Evolutionary conservation across 2,888 invertebrate genomes (phyloP).

Genomic region (Campaea margaritaria): DNA sequence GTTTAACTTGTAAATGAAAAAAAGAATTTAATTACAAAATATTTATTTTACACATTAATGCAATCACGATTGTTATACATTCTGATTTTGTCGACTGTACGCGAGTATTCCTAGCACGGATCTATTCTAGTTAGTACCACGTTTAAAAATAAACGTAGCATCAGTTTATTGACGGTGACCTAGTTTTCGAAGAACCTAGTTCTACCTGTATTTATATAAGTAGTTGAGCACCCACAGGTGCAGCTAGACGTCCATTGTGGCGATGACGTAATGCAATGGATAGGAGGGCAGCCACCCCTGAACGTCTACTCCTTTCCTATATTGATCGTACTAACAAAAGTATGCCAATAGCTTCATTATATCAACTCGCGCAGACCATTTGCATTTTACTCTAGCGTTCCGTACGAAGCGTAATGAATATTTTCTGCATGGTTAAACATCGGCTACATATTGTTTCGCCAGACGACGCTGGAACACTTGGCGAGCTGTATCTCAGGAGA

Average conservation of each 20-base stretch:
- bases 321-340: conserved; percentile 42
- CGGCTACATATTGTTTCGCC: conserved; percentile 31
- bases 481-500: conserved; percentile 86
- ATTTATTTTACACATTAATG: too few relatives aligned
- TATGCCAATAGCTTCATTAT: conserved; percentile 18
- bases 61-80: too few relatives aligned
- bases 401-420: conserved; percentile 4
- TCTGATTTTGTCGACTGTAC: not conserved
- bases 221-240: conserved; percentile 42
- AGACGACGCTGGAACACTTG: conserved; percentile 77
- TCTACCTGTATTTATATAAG: conserved; percentile 38
- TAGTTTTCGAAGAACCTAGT: conserved; percentile 42
- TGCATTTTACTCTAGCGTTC: conserved; percentile 7
- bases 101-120: too few relatives aligned
- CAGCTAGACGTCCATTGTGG: conserved; percentile 42
- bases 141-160: conserved; percentile 18
- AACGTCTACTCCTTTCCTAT: conserved; percentile 44
- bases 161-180: conserved; percentile 43
- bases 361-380: conserved; percentile 11
- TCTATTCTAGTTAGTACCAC: conserved; percentile 5
- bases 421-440: conserved; percentile 9
- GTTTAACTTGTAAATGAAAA: not conserved
- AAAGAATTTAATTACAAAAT: too few relatives aligned
- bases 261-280: conserved; percentile 58
- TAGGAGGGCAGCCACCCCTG: conserved; percentile 52